Conservation (phyloP, 2,888 invertebrate species). For the Cylloceria caligata region DNA sequence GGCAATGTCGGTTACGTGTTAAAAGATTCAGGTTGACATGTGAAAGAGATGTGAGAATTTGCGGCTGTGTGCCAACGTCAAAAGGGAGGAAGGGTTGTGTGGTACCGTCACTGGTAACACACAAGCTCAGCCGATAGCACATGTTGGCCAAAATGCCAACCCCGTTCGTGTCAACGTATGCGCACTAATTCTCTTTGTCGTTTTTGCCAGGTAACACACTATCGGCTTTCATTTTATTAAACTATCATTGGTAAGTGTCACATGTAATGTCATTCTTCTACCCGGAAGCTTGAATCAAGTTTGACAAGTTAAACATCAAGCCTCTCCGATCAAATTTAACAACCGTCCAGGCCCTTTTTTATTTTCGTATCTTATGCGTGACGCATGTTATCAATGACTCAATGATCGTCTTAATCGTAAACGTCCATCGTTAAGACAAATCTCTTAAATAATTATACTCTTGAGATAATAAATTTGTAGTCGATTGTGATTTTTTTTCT, state of each 20-base stretch:
- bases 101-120: neutral
- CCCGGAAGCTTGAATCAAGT: conserved; percentile 2
- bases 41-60: conserved; percentile 16
- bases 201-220: conserved; percentile 7
- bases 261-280: neutral
- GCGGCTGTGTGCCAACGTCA: conserved; percentile 34
- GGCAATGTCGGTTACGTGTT: conserved; percentile 7
- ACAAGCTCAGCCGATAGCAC: neutral
- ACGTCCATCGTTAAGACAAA: too few species aligned
- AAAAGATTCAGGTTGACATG: conserved; percentile 41
- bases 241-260: neutral
- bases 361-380: too few species aligned
- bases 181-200: conserved; percentile 27
- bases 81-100: neutral
- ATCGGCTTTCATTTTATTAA: neutral
- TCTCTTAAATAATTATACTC: too few species aligned
- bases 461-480: too few species aligned
- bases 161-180: neutral
- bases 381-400: too few species aligned
- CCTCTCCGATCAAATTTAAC: too few species aligned
- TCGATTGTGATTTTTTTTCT: too few species aligned
- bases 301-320: neutral
- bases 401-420: too few species aligned
- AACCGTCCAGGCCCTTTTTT: too few species aligned
- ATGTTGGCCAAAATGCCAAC: neutral